Percentiles rank a stretch among this genome's conserved stretches.
Evolutionary conservation across 1,140 invertebrate species (phyloP).

Genomic region (Drosophila sulfurigaster): DNA sequence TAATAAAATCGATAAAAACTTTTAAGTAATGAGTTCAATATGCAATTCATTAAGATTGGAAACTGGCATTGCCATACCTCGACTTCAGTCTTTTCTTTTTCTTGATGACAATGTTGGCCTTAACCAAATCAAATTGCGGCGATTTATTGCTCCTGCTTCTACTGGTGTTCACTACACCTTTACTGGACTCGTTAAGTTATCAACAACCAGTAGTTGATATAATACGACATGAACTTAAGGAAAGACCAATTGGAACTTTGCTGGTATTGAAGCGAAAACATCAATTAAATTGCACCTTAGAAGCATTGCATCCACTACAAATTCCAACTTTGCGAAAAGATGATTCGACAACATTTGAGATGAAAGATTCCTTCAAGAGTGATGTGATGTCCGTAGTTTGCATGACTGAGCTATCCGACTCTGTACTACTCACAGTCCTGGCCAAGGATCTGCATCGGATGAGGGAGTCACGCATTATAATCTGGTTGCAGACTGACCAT

Average conservation of each 20-base stretch:
- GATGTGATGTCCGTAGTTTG: slow-evolving; percentile 33
- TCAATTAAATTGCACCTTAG: slow-evolving; percentile 4
- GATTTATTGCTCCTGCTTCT: neutral
- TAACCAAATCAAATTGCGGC: too few species aligned
- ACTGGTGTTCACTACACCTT: neutral
- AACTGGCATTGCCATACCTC: too few species aligned
- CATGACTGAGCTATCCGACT: slow-evolving; percentile 3
- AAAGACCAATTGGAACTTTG: slow-evolving; percentile 1
- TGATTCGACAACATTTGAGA: neutral
- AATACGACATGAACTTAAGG: neutral
- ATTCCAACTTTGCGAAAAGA: slow-evolving; percentile 15
- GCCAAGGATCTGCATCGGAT: slow-evolving; percentile 12
- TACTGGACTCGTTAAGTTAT: neutral
- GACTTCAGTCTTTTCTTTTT: neutral
- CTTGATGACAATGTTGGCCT: slow-evolving; percentile 9
- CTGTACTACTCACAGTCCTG: neutral
- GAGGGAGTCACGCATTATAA: slow-evolving; percentile 7
- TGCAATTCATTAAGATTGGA: neutral
- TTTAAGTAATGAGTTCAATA: slow-evolving; percentile 1
- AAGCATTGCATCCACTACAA: neutral
- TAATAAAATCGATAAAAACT: neutral
- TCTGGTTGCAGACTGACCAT: neutral
- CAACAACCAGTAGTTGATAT: neutral
- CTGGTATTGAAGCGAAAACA: neutral
- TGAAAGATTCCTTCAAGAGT: neutral